Conservation (phyloP, 2,888 invertebrate genomes). For the Brenthis ino region DNA sequence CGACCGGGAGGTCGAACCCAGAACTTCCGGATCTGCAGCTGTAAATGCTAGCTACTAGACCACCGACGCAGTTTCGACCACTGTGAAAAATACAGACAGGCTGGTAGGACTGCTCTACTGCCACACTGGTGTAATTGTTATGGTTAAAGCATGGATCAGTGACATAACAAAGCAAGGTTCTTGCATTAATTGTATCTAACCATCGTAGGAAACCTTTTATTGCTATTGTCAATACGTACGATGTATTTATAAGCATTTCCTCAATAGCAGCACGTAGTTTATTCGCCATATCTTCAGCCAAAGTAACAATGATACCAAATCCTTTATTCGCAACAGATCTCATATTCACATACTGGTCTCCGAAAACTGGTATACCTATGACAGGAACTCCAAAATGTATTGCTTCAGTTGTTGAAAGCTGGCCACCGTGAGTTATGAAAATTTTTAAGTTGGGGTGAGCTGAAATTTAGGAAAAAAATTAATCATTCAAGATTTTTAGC, state of each 20-base stretch:
- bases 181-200: too few species aligned
- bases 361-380: slow-evolving; percentile 61
- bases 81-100: too few species aligned
- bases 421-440: slow-evolving; percentile 70
- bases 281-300: slow-evolving; percentile 51
- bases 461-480: slow-evolving; percentile 23
- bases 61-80: too few species aligned
- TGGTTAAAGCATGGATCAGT: too few species aligned
- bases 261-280: slow-evolving; percentile 51
- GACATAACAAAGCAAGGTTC: too few species aligned
- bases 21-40: too few species aligned
- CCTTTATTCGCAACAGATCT: slow-evolving; percentile 54
- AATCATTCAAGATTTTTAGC: neutral
- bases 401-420: slow-evolving; percentile 63
- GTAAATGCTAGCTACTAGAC: too few species aligned
- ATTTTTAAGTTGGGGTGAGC: slow-evolving; percentile 54
- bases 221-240: slow-evolving; percentile 44
- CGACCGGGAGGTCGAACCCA: too few species aligned
- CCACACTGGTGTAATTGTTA: too few species aligned
- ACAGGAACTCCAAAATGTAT: slow-evolving; percentile 66
- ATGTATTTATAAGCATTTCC: slow-evolving; percentile 57
- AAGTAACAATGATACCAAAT: slow-evolving; percentile 51
- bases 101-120: too few species aligned
- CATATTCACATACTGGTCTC: slow-evolving; percentile 65
- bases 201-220: too few species aligned